phyloP scores from a whole-genome alignment of 2,888 invertebrate species.

The Germaria angustata region DNA sequence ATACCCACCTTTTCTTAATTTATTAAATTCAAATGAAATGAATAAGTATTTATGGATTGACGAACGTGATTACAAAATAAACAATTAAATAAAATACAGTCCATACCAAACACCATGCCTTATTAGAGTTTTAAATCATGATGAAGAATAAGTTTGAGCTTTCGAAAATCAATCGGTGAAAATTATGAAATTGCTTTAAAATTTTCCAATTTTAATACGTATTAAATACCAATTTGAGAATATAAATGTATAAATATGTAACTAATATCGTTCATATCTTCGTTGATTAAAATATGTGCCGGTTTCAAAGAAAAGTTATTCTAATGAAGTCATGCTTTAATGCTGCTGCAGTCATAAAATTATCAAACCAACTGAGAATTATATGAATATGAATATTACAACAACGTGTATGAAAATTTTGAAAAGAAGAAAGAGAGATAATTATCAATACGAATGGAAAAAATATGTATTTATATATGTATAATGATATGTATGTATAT shows the following conservation, averaged over 20 bases:
- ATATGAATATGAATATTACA: conserved; percentile 1
- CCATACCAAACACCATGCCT: conserved; percentile 39
- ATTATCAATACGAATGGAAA: too few species aligned
- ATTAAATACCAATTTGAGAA: not conserved
- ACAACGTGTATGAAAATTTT: conserved; percentile 7
- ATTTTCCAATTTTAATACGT: conserved; percentile 13
- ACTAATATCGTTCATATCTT: not conserved
- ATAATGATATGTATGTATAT: too few species aligned
- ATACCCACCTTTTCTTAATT: conserved; percentile 9
- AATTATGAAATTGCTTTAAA: not conserved
- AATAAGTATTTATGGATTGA: not conserved
- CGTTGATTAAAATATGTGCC: not conserved
- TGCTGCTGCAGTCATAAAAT: not conserved
- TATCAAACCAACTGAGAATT: conserved; percentile 55
- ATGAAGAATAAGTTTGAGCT: conserved; percentile 18
- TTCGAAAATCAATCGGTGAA: conserved; percentile 19
- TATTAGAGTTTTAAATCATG: not conserved
- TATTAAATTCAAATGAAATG: not conserved
- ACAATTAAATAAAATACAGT: not conserved
- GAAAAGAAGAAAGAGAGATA: not conserved
- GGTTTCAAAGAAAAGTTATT: not conserved
- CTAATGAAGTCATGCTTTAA: conserved; percentile 36
- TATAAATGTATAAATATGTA: too few species aligned
- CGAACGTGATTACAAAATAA: too few species aligned
- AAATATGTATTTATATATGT: too few species aligned